Evolutionary conservation across 2,888 invertebrate species (phyloP).

Genomic region (Branchellion lobata): DNA sequence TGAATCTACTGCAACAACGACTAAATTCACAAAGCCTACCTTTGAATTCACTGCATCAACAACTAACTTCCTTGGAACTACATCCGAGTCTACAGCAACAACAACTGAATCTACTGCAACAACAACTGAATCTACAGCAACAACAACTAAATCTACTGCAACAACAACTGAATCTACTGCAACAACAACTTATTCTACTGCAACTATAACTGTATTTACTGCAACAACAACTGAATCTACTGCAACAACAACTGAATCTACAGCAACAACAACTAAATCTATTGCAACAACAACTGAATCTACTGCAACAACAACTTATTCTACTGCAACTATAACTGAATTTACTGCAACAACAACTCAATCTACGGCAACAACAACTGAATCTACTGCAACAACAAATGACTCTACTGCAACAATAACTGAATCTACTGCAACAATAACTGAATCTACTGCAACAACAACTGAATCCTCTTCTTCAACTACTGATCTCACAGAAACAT

Average conservation of each 20-base stretch:
- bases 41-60: neutral
- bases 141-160: neutral
- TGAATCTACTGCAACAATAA: neutral
- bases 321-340: neutral
- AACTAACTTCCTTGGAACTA: neutral
- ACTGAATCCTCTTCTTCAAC: neutral
- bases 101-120: neutral
- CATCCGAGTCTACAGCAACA: neutral
- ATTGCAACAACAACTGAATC: constrained; percentile 7
- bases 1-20: neutral
- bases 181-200: neutral
- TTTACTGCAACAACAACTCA: neutral
- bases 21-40: neutral
- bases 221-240: constrained; percentile 13
- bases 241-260: neutral
- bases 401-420: neutral
- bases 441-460: constrained; percentile 1
- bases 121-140: neutral
- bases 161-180: neutral
- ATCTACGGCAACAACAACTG: neutral
- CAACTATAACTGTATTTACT: neutral
- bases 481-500: constrained; percentile 15
- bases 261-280: neutral
- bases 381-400: constrained; percentile 2
- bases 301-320: neutral